Conservation (phyloP, 1,140 invertebrate species). For the Diorhabda sublineata region DNA sequence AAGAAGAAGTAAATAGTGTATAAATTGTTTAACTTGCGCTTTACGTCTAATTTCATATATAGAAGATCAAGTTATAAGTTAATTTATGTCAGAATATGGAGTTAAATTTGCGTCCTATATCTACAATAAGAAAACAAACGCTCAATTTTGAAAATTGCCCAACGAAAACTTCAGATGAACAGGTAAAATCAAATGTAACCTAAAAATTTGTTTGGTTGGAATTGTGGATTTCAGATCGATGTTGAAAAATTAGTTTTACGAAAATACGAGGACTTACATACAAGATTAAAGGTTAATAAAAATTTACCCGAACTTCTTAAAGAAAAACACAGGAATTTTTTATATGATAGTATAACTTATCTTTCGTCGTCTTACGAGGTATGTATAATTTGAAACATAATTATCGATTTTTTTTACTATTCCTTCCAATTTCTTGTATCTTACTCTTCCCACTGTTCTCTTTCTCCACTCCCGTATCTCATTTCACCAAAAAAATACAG, state of each 20-base stretch:
- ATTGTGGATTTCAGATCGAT: slow-evolving; percentile 27
- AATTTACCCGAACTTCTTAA: slow-evolving; percentile 59
- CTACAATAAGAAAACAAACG: slow-evolving; percentile 5
- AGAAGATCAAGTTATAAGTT: neutral
- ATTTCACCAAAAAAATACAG: no score
- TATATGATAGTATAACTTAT: slow-evolving; percentile 65
- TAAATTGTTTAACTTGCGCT: no score
- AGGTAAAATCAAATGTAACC: slow-evolving; percentile 46
- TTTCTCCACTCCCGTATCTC: no score
- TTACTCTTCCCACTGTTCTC: no score
- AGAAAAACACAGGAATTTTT: slow-evolving; percentile 62
- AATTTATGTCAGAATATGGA: slow-evolving; percentile 1
- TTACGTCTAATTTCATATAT: no score
- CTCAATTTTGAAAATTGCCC: slow-evolving; percentile 19
- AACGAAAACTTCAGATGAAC: slow-evolving; percentile 55
- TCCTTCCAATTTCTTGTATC: neutral
- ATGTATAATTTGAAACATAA: slow-evolving; percentile 26
- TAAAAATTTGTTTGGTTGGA: neutral
- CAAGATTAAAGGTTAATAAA: slow-evolving; percentile 26
- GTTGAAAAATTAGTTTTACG: slow-evolving; percentile 37
- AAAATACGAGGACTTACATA: slow-evolving; percentile 31
- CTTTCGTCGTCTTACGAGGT: slow-evolving; percentile 69
- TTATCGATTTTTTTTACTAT: no score
- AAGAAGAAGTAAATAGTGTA: no score
- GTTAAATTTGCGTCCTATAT: slow-evolving; percentile 10